Evolutionary conservation across 2,113 vertebrate genomes (phyloP).

Genomic region (Vicugna pacos): DNA sequence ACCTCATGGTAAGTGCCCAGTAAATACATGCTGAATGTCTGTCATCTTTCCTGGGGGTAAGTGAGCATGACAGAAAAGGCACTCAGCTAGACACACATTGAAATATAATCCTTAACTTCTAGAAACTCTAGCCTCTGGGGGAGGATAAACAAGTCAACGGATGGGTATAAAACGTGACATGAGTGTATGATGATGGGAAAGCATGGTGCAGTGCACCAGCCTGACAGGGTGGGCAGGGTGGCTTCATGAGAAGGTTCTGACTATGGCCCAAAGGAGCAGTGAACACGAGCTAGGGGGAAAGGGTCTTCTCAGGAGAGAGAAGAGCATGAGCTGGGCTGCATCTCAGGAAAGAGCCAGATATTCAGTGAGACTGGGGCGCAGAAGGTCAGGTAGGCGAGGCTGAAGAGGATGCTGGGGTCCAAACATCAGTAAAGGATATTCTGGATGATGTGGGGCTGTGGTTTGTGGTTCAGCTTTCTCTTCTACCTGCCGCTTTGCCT

Average conservation of each 20-base stretch:
- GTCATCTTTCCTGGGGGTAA: not conserved
- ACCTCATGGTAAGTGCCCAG: not conserved
- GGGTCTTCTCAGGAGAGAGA: not conserved
- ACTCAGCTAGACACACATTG: slow-evolving; percentile 58
- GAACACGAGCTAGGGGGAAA: not conserved
- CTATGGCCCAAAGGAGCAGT: not conserved
- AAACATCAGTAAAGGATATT: not conserved
- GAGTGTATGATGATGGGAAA: not conserved
- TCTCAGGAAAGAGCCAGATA: not conserved
- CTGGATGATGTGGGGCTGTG: not conserved
- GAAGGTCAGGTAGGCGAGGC: not conserved
- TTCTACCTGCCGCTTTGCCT: not conserved
- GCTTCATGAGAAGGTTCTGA: not conserved
- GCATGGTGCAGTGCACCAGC: not conserved
- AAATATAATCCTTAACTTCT: not conserved
- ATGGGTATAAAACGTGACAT: not conserved
- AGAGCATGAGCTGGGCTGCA: not conserved
- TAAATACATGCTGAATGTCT: not conserved
- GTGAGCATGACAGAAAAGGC: not conserved
- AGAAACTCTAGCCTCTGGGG: slow-evolving; percentile 8
- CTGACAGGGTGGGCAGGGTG: not conserved
- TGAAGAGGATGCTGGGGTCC: not conserved
- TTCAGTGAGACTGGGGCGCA: not conserved
- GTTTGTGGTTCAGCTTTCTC: not conserved
- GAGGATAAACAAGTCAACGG: not conserved